Evolutionary conservation across 2,113 vertebrate genomes (phyloP), one percentile per base, ranked within the genome.

Genomic region (Elephas maximus): DNA sequence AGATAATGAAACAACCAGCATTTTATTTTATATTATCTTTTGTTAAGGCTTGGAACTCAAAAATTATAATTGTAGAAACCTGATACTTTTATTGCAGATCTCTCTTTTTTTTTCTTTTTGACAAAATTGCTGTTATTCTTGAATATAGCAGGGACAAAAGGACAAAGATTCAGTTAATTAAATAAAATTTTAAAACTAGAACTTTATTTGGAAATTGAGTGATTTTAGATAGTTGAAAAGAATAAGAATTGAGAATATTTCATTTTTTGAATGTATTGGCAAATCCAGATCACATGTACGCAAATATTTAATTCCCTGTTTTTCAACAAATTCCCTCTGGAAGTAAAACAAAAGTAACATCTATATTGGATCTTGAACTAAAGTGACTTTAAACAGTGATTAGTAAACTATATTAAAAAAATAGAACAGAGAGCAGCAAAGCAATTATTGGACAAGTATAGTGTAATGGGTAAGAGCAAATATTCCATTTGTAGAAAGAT

Each of bases 221-320:
- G 26, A 83, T 76, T 93, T 69, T 89, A 83, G 33, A 37, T 85
- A 74, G 93, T 37, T 87, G 21, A 69, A 53, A 93, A 85, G 63
- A 80, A 92, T 57, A 65, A 53, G 37, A 8, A 77, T 23, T 53
- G 71, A 73, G 44, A 85, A 62, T 17, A 86, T 82, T 84, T 37
- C 11, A 48, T n/a, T 85, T 63, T 73, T 11, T 37, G 62, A 80
- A 84, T 65, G 67, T 57, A 76, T 23, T 74, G 30, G 21, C 30
- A 88, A 57, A 82, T 2, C 8, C 82, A 88, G 41, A 82, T 41
- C 15, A 74, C 1, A 23, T 45, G 11, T 51, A 6, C 23, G 69
- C 80, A 95, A 41, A 62, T 88, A 24, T 79, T 95, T 8, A 92
- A 18, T 82, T 91, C 71, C 77, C 7, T 44, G 5, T 5, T 90